These are phyloP conservation scores for Dryadula phaetusa DNA, from an alignment of 2,888 invertebrate species.

Conservation along the genomic window DNA sequence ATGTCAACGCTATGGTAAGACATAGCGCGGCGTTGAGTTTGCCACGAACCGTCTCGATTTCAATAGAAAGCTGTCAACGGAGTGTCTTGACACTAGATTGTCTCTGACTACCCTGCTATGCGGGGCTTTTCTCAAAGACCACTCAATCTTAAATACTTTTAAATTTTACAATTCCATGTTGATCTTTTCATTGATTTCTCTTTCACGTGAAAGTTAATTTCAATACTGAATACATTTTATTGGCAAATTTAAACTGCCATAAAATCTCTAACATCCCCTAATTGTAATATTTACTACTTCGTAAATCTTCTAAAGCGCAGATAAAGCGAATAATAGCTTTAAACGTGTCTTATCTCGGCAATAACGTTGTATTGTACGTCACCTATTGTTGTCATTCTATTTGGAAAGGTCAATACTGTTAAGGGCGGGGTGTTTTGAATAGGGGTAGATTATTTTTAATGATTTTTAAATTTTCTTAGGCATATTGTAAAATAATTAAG, in stretches of 20 bases:
- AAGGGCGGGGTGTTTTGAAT: constrained; percentile 19
- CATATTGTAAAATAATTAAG: constrained; percentile 5
- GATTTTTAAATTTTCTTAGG: background rate
- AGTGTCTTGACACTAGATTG: no score
- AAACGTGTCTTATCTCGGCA: constrained; percentile 35
- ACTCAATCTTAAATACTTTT: no score
- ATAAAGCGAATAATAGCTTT: constrained; percentile 48
- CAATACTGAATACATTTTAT: constrained; percentile 28
- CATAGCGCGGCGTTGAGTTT: no score
- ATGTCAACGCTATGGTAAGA: no score
- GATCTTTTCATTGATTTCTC: background rate
- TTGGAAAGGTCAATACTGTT: constrained; percentile 27
- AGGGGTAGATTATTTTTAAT: background rate
- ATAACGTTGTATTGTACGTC: constrained; percentile 31
- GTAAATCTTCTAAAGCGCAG: constrained; percentile 59
- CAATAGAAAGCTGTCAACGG: no score
- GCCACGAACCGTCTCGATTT: no score
- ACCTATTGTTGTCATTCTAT: constrained; percentile 37
- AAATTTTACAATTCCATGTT: background rate
- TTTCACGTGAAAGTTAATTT: constrained; percentile 17
- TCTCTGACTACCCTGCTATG: no score
- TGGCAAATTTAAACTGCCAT: constrained; percentile 50
- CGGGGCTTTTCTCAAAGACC: no score
- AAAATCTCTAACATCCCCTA: constrained; percentile 60
- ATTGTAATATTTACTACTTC: constrained; percentile 64